Percentiles rank a stretch among this genome's conserved stretches.
phyloP scores from a whole-genome alignment of 2,888 invertebrate genomes.

The Brachypterus glaber region DNA sequence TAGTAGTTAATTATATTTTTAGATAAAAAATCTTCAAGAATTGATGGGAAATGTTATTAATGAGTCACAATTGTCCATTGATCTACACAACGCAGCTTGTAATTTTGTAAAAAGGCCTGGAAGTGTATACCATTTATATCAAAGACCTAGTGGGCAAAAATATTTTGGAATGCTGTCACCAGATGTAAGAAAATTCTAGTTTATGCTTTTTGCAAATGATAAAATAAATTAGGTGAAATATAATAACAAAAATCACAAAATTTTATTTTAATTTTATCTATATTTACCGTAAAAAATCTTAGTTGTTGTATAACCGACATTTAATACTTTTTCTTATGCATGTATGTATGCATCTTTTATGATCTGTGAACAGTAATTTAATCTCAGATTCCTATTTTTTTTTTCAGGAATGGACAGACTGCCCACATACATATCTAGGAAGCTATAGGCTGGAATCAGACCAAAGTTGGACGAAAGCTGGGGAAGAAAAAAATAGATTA shows the following conservation, averaged over 20 bases:
- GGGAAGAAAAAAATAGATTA: conserved; percentile 35
- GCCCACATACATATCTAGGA: conserved; percentile 53
- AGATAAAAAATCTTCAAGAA: conserved; percentile 55
- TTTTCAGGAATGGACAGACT: conserved; percentile 57
- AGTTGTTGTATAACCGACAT: no score
- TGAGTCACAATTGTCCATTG: conserved; percentile 49
- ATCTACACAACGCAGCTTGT: conserved; percentile 60
- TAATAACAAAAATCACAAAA: no score
- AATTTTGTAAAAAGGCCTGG: conserved; percentile 67
- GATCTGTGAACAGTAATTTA: no score
- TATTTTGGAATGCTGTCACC: conserved; percentile 70
- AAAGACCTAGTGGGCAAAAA: conserved; percentile 52
- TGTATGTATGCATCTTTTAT: no score
- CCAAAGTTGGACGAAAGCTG: conserved; percentile 57
- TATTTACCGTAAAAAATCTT: no score
- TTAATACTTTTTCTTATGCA: no score
- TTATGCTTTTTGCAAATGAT: conserved; percentile 6
- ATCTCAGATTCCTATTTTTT: no score
- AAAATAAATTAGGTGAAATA: conserved; percentile 31
- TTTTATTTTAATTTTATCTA: no score
- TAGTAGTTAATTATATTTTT: no score
- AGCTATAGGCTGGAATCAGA: conserved; percentile 60
- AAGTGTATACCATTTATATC: conserved; percentile 60
- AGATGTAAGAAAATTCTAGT: conserved; percentile 41
- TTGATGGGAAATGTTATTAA: conserved; percentile 52